A percentile compares a stretch with the other conserved stretches of the same genome.
These are phyloP conservation scores for Loris lydekkerianus DNA, from an alignment of 2,797 vertebrate genomes.

Conservation along the genomic window DNA sequence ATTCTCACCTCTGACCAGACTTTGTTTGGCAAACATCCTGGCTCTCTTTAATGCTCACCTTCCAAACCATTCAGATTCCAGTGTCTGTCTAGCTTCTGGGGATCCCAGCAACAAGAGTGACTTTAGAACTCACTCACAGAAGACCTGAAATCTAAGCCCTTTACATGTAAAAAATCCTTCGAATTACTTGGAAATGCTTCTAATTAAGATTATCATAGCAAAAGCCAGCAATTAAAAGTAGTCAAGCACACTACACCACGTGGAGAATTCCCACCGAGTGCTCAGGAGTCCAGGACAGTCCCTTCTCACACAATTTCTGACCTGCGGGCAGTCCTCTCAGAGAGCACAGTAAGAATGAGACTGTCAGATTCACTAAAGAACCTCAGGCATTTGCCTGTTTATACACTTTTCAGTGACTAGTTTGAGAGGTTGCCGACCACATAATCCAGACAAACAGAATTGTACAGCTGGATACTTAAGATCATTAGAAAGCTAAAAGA, in stretches of 20 bases:
- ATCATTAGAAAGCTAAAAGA: constrained; percentile 47
- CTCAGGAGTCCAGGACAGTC: background rate
- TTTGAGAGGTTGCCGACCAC: background rate
- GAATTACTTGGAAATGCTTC: constrained; percentile 63
- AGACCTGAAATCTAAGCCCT: constrained; percentile 69
- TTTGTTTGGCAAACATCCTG: background rate
- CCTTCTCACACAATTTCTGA: background rate
- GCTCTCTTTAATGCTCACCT: background rate
- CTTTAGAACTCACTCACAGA: constrained; percentile 55
- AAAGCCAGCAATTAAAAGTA: constrained; percentile 48
- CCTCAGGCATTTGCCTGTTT: background rate
- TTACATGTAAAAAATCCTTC: constrained; percentile 27
- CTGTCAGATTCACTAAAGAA: background rate
- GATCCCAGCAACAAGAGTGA: constrained; percentile 14
- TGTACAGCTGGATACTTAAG: constrained; percentile 25
- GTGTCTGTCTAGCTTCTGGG: background rate
- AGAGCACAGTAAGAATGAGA: constrained; percentile 18
- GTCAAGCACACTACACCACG: background rate
- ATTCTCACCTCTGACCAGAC: constrained; percentile 43
- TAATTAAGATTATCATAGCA: constrained; percentile 54
- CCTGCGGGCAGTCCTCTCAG: constrained; percentile 1
- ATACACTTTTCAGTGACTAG: constrained; percentile 5
- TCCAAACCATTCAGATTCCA: background rate
- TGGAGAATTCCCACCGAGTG: constrained; percentile 22
- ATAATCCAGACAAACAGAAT: constrained; percentile 34